These are phyloP conservation scores for Illadopsis cleaveri DNA, from an alignment of 2,113 vertebrate genomes.

Conservation along the genomic window DNA sequence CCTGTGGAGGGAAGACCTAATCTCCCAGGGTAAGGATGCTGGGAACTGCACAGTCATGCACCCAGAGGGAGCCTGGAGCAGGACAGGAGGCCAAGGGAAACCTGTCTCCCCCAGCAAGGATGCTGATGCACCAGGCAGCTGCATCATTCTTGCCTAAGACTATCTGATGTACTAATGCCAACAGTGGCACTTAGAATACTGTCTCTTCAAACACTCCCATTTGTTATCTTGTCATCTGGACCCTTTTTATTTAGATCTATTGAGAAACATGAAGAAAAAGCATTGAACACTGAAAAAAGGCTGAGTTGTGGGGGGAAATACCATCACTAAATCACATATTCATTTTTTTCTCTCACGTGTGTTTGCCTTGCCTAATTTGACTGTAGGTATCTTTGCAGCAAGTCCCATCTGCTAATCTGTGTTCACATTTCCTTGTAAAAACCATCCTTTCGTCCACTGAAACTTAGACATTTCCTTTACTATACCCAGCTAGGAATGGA, in stretches of 20 bases:
- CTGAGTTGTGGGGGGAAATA: neutral
- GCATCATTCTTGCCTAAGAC: neutral
- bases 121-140: rapidly evolving
- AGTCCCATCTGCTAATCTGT: neutral
- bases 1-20: neutral
- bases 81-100: neutral
- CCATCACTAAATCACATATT: neutral
- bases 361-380: neutral
- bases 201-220: neutral
- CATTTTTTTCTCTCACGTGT: neutral
- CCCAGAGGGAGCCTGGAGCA: neutral
- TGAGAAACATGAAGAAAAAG: neutral
- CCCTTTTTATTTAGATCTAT: neutral
- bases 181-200: neutral
- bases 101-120: neutral
- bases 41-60: neutral
- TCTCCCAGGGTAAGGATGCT: neutral
- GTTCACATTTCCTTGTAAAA: neutral
- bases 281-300: neutral
- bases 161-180: neutral
- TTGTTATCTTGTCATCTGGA: neutral
- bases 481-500: neutral
- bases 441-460: neutral
- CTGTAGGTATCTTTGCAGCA: neutral
- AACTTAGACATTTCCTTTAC: neutral